phyloP scores from a whole-genome alignment of 92 coral and sea anemone species.

The Paramuricea clavata region DNA sequence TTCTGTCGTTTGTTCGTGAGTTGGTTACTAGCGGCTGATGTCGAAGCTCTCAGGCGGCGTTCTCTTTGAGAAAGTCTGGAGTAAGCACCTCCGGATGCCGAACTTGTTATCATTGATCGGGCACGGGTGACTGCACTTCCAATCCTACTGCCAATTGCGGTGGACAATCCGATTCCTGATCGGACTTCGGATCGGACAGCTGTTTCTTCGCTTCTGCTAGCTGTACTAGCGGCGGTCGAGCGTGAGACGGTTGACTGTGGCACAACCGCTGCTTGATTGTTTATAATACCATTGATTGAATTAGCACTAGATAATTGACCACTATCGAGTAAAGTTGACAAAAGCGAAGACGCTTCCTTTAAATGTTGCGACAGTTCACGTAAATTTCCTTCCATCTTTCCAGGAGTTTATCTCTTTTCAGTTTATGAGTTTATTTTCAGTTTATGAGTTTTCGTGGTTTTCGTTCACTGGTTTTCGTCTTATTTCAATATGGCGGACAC shows the following conservation, averaged over 20 bases:
- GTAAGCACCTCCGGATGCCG: slow-evolving; percentile 50
- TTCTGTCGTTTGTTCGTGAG: slow-evolving; percentile 23
- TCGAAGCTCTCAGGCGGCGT: slow-evolving; percentile 35
- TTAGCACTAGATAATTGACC: not conserved
- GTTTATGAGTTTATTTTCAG: not conserved
- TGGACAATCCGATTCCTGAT: slow-evolving; percentile 29
- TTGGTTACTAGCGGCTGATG: not conserved
- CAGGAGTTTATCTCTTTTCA: too few species aligned
- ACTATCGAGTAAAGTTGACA: slow-evolving; percentile 33
- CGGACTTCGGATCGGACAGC: not conserved
- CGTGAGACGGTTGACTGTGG: not conserved
- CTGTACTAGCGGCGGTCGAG: too few species aligned
- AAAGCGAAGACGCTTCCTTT: slow-evolving; percentile 43
- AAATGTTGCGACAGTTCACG: slow-evolving; percentile 51
- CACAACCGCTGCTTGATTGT: not conserved
- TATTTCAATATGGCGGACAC: slow-evolving; percentile 13
- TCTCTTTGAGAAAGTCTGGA: slow-evolving; percentile 47
- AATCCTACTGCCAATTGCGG: slow-evolving; percentile 25
- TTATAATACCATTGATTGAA: not conserved
- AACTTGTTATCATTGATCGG: slow-evolving; percentile 47
- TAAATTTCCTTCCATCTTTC: slow-evolving; percentile 52
- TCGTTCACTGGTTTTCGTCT: too few species aligned
- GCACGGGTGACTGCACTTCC: slow-evolving; percentile 52
- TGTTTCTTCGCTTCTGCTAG: not conserved
- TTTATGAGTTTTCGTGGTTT: not conserved